Evolutionary conservation across 2,888 invertebrate genomes (phyloP), one percentile per base, ranked within the genome.

Genomic region (Lasius fuliginosus): DNA sequence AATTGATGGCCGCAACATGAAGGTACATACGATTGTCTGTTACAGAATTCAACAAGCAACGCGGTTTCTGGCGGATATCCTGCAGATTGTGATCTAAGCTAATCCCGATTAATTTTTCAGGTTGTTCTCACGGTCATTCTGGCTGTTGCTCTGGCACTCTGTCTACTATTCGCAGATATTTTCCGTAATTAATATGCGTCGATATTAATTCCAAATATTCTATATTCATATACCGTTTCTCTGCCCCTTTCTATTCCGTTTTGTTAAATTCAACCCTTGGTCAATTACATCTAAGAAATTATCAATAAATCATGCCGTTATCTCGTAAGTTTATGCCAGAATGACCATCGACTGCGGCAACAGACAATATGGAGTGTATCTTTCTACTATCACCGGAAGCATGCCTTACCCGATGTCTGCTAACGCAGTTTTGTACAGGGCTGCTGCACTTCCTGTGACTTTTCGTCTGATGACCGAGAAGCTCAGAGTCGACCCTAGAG

Each of bases 401-500:
- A 11, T 81, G 84, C 36, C 62, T 67, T 83, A 79, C 83, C 65
- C 65, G 85, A 85, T 84, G 53, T 69, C 68, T 91, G 86, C 92
- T 94, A 94, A 94, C 91, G 86, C 86, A 92, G 91, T 60, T 94
- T 94, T 94, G 93, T 92, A 91, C 93, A 95, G 95, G 93, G 98
- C 98, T 87, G 98, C 98, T 87, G 98, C 98, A 62, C 96, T 99
- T 83, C 98, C 98, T 42, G 97, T 98, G 83, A 98, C 98, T 67
- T 97, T 98, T 95, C 96, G 97, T 85, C 97, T 98, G 92, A 97
- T 98, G 97, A 98, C 98, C 94, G 97, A 98, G 87, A 97, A 97
- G 82, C 96, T 98, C 85, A 96, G 97, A 87, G 96, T 98, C 87
- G 98, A 98, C 95, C 96, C 97, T 56, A 96, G 98, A 86, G 97